Evolutionary conservation across 2,888 invertebrate species (phyloP), one percentile per base, ranked within the genome.

Genomic region (Luffia ferchaultella): DNA sequence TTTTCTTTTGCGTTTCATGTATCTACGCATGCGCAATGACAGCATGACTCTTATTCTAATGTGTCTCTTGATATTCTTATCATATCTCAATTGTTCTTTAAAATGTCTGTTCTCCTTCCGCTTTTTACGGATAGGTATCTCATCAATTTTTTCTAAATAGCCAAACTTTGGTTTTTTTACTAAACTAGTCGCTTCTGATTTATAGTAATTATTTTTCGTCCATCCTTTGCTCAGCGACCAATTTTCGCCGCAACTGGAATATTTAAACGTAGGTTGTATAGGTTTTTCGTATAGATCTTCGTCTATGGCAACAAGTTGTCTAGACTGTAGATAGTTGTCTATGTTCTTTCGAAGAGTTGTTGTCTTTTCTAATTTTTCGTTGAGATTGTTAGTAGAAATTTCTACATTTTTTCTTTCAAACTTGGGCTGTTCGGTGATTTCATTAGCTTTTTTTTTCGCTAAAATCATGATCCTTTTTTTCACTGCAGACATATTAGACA

Each of bases 1-100:
- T 53, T 67, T 62, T 50, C 76, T 50, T 48, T 73, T 62, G 52
- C 75, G 62, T 55, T 82, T 87, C 63, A 84, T 79, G 51, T 86
- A 83, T 50, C 83, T 69, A 18, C 88, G 83, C 75, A 90, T 83
- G 53, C 90, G 78, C 54, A 91, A 70, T 12, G 89, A 89, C 59
- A 90, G 72, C 86, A 90, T 89, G 46, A 90, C 87, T 16, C 90
- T 77, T 17, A 90, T 87, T 51, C 88, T 79, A 18, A 90, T 86
- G 62, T 90, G 88, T 18, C 88, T 74, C 49, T 88, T 88, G 1
- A 88, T 86, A 60, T 87, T 86, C 54, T 87, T 85, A 58, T 88
- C 88, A 51, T 85, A 86, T 18, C 84, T 71, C 50, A 84, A 50
- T 54, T 83, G 80, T 55, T 85, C 84, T 56, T 86, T 86, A 44